Evolutionary conservation across 2,888 invertebrate genomes (phyloP).

Genomic region (Drosophila trichaetosa): DNA sequence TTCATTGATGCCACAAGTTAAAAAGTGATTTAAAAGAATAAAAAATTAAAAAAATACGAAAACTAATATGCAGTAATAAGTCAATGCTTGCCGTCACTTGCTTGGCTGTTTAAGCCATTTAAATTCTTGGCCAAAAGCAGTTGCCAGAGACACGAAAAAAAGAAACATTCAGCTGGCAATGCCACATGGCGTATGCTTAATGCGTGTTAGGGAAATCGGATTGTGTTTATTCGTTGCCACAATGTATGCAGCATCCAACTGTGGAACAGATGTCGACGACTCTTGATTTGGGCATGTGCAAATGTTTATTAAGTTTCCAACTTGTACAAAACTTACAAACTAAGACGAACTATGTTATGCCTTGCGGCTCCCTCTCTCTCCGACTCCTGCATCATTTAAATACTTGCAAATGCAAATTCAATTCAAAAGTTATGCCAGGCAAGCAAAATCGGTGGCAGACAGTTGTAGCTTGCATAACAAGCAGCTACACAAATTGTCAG

Average conservation of each 20-base stretch:
- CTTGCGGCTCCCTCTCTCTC: background rate
- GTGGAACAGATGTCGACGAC: slow-evolving; percentile 44
- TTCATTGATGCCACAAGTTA: background rate
- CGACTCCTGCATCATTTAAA: slow-evolving; percentile 29
- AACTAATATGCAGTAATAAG: background rate
- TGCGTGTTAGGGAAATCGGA: slow-evolving; percentile 21
- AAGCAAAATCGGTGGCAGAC: background rate
- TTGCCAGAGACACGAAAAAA: background rate
- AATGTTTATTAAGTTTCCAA: slow-evolving; percentile 63
- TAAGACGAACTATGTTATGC: slow-evolving; percentile 17
- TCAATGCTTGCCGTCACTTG: background rate
- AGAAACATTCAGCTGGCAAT: background rate
- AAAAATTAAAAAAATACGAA: background rate
- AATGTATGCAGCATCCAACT: slow-evolving; percentile 3
- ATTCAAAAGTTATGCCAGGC: slow-evolving; percentile 56
- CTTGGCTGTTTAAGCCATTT: background rate
- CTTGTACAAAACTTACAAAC: slow-evolving; percentile 36
- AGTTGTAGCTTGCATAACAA: slow-evolving; percentile 35
- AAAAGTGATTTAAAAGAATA: slow-evolving; percentile 18
- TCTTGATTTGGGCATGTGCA: slow-evolving; percentile 31
- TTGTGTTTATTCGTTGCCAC: slow-evolving; percentile 1
- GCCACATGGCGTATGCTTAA: slow-evolving; percentile 38
- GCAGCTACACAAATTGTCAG: slow-evolving; percentile 23
- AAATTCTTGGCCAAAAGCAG: background rate
- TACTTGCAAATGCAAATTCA: slow-evolving; percentile 54